Evolutionary conservation across 2,888 invertebrate genomes (phyloP).

Genomic region (Volucella zonaria): DNA sequence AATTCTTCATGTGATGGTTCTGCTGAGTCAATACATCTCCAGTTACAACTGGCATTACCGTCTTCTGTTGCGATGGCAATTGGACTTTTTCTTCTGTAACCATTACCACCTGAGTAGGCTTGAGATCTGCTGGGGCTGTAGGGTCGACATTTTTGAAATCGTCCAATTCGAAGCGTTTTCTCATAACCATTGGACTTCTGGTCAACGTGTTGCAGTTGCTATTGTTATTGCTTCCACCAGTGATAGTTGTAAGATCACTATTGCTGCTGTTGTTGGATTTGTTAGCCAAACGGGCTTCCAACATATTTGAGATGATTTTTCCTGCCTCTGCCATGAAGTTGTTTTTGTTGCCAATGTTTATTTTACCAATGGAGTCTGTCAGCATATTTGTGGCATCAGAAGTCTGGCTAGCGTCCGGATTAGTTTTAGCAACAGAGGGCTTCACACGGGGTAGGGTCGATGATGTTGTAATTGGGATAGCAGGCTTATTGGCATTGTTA

Average conservation of each 20-base stretch:
- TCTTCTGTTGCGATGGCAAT: constrained; percentile 40
- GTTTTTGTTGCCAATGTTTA: constrained; percentile 79
- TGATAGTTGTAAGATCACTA: constrained; percentile 64
- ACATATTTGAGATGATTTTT: constrained; percentile 82
- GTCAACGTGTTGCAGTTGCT: constrained; percentile 78
- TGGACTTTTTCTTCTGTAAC: constrained; percentile 73
- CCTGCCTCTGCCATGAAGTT: constrained; percentile 81
- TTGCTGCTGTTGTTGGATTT: constrained; percentile 70
- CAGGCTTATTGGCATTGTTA: constrained; percentile 45
- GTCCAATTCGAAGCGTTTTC: constrained; percentile 80
- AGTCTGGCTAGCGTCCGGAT: constrained; percentile 72
- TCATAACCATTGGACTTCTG: constrained; percentile 80
- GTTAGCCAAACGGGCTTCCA: constrained; percentile 79
- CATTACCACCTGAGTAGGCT: constrained; percentile 76
- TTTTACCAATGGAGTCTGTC: constrained; percentile 80
- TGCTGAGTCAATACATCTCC: constrained; percentile 43
- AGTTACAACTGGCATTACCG: neutral
- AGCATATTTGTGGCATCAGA: constrained; percentile 79
- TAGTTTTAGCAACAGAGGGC: constrained; percentile 44
- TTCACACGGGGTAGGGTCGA: constrained; percentile 66
- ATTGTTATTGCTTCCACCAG: constrained; percentile 76
- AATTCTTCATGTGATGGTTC: constrained; percentile 80
- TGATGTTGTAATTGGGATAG: constrained; percentile 34
- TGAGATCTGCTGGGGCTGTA: constrained; percentile 78
- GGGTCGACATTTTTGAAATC: constrained; percentile 80